Evolutionary conservation across 2,888 invertebrate species (phyloP).

Genomic region (Phanerotoma sp.): DNA sequence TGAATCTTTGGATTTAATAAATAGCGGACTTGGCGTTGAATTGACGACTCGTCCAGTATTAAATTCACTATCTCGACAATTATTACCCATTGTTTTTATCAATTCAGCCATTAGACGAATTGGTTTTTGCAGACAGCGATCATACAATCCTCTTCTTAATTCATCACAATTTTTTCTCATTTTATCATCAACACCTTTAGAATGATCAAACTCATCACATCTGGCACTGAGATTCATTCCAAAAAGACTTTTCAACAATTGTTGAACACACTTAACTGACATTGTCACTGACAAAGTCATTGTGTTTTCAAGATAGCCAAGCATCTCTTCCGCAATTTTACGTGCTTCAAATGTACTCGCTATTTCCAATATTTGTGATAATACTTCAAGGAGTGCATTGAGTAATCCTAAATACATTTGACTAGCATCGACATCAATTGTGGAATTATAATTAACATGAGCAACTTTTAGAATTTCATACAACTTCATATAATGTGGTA

Average conservation of each 20-base stretch:
- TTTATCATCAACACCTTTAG: constrained; percentile 21
- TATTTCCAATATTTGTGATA: constrained; percentile 72
- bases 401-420: constrained; percentile 73
- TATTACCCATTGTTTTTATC: constrained; percentile 49
- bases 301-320: constrained; percentile 72
- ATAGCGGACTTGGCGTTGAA: too few species aligned
- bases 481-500: constrained; percentile 82
- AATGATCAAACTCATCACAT: constrained; percentile 50
- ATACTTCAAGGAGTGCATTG: constrained; percentile 64
- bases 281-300: constrained; percentile 70
- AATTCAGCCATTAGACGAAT: constrained; percentile 47
- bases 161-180: constrained; percentile 27
- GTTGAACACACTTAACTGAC: constrained; percentile 75
- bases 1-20: too few species aligned
- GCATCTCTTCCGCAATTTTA: constrained; percentile 75
- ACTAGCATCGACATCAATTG: constrained; percentile 74
- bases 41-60: constrained; percentile 47
- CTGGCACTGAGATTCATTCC: constrained; percentile 69
- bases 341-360: constrained; percentile 71
- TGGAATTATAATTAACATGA: constrained; percentile 86
- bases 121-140: constrained; percentile 50
- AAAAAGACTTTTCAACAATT: constrained; percentile 74
- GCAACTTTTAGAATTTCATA: constrained; percentile 80
- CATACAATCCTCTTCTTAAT: constrained; percentile 41
- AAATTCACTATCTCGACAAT: constrained; percentile 48